These are phyloP conservation scores for Trichacis sp. DNA, from an alignment of 2,888 invertebrate genomes.

Conservation along the genomic window DNA sequence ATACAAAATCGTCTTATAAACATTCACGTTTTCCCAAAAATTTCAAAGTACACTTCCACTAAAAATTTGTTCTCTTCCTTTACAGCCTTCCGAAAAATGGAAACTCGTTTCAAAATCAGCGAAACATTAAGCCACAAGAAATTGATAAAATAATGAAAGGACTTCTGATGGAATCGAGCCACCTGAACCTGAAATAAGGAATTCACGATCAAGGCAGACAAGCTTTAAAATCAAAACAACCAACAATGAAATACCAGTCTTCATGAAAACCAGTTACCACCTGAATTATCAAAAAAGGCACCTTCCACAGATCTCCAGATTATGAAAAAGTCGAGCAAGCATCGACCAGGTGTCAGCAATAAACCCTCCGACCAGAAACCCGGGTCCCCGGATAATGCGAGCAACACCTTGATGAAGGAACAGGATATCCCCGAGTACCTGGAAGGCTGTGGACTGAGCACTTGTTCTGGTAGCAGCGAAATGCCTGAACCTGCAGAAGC, in stretches of 20 bases:
- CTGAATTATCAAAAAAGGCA: neutral
- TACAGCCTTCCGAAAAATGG: too few species aligned
- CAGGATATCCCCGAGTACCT: slow-evolving; percentile 66
- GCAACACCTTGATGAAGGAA: slow-evolving; percentile 63
- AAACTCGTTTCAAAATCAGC: too few species aligned
- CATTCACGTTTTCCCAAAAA: too few species aligned
- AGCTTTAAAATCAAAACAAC: neutral
- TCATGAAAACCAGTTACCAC: neutral
- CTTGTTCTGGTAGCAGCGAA: slow-evolving; percentile 60
- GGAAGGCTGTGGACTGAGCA: slow-evolving; percentile 64
- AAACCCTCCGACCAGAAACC: slow-evolving; percentile 35
- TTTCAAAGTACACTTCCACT: too few species aligned
- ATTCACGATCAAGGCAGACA: neutral
- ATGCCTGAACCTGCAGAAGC: slow-evolving; percentile 67
- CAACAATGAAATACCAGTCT: neutral
- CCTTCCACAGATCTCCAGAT: slow-evolving; percentile 6
- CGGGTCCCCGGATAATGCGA: slow-evolving; percentile 29
- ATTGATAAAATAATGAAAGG: neutral
- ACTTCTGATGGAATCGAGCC: neutral
- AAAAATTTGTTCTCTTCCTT: too few species aligned
- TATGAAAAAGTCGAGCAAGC: slow-evolving; percentile 43
- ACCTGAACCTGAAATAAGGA: neutral
- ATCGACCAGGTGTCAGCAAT: slow-evolving; percentile 34
- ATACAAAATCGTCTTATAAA: too few species aligned
- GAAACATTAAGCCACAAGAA: neutral